Base-by-base conservation (phyloP, 2,888 invertebrate species). In the Emmelina monodactyla region DNA sequence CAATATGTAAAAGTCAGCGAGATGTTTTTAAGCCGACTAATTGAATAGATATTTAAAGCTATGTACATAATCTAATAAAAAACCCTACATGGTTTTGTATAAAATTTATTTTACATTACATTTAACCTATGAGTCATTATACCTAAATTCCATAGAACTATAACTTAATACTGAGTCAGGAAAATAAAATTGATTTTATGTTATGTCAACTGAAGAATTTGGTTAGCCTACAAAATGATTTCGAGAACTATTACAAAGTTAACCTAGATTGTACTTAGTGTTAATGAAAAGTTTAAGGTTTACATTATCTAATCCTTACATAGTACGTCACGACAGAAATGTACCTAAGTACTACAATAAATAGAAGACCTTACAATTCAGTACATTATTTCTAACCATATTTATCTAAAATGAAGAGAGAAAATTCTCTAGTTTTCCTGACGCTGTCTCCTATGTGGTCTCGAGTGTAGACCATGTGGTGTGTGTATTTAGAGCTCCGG, bases 331-430 rank as follows among this genome's bases (percentile, higher is more conserved):
- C 66, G 66, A 49, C 55, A n/a, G n/a, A n/a, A n/a, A 66, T 62
- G 76, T 78, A 76, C 76, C 71, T 62, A 68, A 57, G 76, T 75
- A 78, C 76, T 72, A 76, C 76, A 79, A 78, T 79, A 78, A 78
- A 76, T 79, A 76, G 71, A 70, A 64, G 68, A 68, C 65, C 60
- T 71, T 76, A 78, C 70, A 76, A 65, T 62, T 69, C 69, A 70
- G 70, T 73, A 76, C 71, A 76, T 58, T n/a, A 68, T 58, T 59
- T 49, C 55, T 57, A 62, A 58, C 15, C 22, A 59, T 61, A 63
- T 58, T 66, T 60, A 45, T 70, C 64, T 68, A 66, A 60, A 57
- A 53, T 45, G 58, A 65, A 58, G 59, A 55, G 58, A 62, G 61
- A 13, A 13, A 29, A 13, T 14, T 29, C 53, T 60, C 64, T 69